phyloP scores from a whole-genome alignment of 2,797 vertebrate species.

The Rhabdomys pumilio region DNA sequence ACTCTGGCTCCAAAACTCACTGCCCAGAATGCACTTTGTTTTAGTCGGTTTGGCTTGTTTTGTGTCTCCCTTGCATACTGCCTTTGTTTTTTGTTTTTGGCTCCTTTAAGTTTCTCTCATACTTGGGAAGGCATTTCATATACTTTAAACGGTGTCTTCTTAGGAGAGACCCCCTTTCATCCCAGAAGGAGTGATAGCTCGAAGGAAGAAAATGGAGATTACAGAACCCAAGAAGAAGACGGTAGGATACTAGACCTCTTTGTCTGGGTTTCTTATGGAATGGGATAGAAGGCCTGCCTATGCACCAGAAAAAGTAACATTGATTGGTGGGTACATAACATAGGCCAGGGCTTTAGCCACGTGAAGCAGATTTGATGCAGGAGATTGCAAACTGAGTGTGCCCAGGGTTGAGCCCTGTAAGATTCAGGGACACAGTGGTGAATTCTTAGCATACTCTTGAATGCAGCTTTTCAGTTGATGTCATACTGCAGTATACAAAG shows the following conservation, averaged over 20 bases:
- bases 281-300: background rate
- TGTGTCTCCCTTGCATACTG: background rate
- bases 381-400: background rate
- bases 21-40: background rate
- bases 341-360: too few species aligned
- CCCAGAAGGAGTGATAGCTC: constrained; percentile 93
- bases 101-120: background rate
- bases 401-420: fast-evolving
- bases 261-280: background rate
- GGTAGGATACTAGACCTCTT: constrained; percentile 87
- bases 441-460: background rate
- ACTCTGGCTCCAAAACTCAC: background rate
- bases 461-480: background rate
- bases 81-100: background rate
- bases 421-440: background rate
- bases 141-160: constrained; percentile 51
- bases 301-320: too few species aligned
- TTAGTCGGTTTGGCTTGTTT: background rate
- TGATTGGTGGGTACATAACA: too few species aligned
- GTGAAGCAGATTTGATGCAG: background rate
- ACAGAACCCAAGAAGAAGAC: constrained; percentile 93
- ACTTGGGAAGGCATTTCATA: background rate
- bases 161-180: constrained; percentile 97
- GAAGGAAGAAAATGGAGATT: constrained; percentile 94
- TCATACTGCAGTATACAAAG: background rate